These are phyloP conservation scores for Tolmerus cingulatus DNA, from an alignment of 2,888 invertebrate species.

Conservation along the genomic window DNA sequence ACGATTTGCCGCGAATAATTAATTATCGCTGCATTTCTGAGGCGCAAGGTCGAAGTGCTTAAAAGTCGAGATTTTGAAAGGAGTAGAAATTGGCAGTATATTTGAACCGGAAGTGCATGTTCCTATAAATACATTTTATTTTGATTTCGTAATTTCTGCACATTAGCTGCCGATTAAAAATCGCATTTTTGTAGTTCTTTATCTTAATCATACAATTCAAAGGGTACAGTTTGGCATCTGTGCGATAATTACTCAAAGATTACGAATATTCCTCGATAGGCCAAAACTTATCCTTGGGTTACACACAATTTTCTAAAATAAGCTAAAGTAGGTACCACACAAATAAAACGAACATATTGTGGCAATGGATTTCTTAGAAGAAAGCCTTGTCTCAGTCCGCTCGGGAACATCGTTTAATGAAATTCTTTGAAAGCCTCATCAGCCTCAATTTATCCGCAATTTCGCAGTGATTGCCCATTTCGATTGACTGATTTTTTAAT, in stretches of 20 bases:
- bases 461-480: background rate
- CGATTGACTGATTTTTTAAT: background rate
- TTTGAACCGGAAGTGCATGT: background rate
- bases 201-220: background rate
- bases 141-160: background rate
- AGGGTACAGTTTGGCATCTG: background rate
- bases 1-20: background rate
- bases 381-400: background rate
- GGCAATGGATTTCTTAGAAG: background rate
- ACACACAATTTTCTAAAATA: background rate
- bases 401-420: background rate
- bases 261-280: background rate
- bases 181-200: background rate
- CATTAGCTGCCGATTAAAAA: background rate
- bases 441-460: background rate
- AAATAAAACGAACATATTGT: background rate
- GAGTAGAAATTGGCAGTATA: background rate
- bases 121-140: background rate
- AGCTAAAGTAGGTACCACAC: background rate
- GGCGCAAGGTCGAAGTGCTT: background rate
- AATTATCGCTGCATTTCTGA: background rate
- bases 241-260: background rate
- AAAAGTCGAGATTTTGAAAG: background rate
- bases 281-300: background rate
- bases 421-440: background rate